Evolutionary conservation across 2,797 vertebrate genomes (phyloP).

Genomic region (Loriculus beryllinus): DNA sequence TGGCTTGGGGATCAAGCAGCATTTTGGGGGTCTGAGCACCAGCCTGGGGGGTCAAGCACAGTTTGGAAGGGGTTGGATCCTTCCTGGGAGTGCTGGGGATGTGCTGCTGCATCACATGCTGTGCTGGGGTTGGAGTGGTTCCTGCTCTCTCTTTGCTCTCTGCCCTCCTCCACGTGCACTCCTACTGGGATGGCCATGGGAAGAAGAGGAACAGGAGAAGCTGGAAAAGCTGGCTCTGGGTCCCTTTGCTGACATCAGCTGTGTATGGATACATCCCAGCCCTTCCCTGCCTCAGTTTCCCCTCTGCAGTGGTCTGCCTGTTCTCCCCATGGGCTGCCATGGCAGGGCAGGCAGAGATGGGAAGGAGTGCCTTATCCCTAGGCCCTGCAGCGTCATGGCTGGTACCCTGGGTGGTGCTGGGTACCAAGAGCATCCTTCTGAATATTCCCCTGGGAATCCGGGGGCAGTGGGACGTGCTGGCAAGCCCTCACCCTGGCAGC

Average conservation of each 20-base stretch:
- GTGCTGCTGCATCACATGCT: accelerated
- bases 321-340: not conserved
- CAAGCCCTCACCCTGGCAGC: accelerated
- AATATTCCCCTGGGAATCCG: not conserved
- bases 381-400: accelerated
- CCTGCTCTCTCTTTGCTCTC: not conserved
- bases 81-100: not conserved
- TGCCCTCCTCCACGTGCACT: accelerated
- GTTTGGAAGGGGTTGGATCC: not conserved
- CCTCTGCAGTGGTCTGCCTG: not conserved
- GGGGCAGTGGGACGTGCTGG: not conserved
- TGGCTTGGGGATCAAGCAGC: not conserved
- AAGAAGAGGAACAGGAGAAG: not conserved
- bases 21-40: not conserved
- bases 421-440: not conserved
- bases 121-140: accelerated
- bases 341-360: not conserved
- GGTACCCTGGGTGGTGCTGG: not conserved
- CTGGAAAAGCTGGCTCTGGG: not conserved
- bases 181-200: accelerated
- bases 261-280: not conserved
- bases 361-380: not conserved
- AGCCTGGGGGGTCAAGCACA: not conserved
- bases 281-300: not conserved
- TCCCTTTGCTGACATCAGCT: not conserved